Conservation (phyloP, 2,797 vertebrate species). For the Pangasius krempfi region DNA sequence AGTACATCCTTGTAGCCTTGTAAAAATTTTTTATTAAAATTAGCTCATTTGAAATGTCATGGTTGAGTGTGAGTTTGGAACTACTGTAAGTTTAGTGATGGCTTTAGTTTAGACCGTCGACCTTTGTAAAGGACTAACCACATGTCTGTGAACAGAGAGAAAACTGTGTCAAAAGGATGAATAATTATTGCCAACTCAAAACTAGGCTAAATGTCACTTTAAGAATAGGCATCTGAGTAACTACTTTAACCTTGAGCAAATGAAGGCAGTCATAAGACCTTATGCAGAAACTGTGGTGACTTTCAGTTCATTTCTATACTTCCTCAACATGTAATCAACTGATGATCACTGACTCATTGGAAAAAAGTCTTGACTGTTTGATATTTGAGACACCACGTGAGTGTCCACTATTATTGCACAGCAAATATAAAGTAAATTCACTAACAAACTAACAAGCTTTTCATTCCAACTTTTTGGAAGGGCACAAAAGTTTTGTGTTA, state of each 20-base stretch:
- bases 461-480: background rate
- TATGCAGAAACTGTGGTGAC: background rate
- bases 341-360: background rate
- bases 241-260: background rate
- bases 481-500: too few relatives aligned
- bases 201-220: background rate
- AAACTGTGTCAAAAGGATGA: conserved; percentile 6
- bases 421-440: background rate
- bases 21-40: background rate
- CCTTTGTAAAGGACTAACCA: background rate
- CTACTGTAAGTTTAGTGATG: background rate
- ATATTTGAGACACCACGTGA: background rate
- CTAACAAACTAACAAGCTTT: background rate
- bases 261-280: background rate
- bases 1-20: background rate
- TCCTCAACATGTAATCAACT: background rate
- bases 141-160: conserved; percentile 46
- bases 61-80: background rate
- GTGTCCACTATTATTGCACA: background rate
- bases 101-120: background rate
- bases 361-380: too few relatives aligned
- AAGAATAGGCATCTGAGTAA: background rate
- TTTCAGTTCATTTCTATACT: background rate
- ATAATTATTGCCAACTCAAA: background rate
- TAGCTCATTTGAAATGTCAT: background rate